Base-by-base conservation (phyloP, 2,888 invertebrate genomes). In the Caenorhabditis angaria region DNA sequence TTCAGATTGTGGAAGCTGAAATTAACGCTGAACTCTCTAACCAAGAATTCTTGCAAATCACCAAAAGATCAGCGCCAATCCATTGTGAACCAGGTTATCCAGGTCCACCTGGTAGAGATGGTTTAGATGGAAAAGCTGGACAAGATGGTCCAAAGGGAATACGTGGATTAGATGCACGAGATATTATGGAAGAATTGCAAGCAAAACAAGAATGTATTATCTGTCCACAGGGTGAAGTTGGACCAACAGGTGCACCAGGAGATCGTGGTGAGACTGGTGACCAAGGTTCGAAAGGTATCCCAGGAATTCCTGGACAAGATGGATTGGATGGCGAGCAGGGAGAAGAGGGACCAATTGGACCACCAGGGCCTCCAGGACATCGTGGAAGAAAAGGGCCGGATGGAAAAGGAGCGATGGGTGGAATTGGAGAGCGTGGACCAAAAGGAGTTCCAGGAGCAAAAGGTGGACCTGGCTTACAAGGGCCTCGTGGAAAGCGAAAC, bases 171-270 rank as follows among this genome's bases (percentile, higher is more conserved):
- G 85, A 85, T 63, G 85, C 85, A 0, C 63, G 81, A 14, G 79
- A 80, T 41, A 80, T 85, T 29, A 65, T 86, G 60, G 65, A 82
- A 41, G 84, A 85, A 68, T 80, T 83, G 51, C 83, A 83, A 53
- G 71, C 79, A 41, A 82, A 84, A 61, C 74, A 74, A 35, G 74
- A 74, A 25, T 85, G 85, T 55, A 79, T 85, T 20, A 72, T 83
- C 5, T 82, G 82, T 58, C 82, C 82, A 14, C 75, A 73, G 25
- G 82, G 82, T 24, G 72, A 70, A 22, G 61, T 69, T 8, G 80
- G 82, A 60, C 80, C 80, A 1, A 74, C 75, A 22, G 80, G 78
- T 56, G 73, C 78, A 5, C 80, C 79, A 2, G 79, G 78, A 29
- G 70, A 69, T 28, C 59, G 69, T 12, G 74, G 74, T 48, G 74